These are phyloP conservation scores for Marasmarcha lunaedactyla DNA, from an alignment of 2,888 invertebrate genomes.

Conservation along the genomic window DNA sequence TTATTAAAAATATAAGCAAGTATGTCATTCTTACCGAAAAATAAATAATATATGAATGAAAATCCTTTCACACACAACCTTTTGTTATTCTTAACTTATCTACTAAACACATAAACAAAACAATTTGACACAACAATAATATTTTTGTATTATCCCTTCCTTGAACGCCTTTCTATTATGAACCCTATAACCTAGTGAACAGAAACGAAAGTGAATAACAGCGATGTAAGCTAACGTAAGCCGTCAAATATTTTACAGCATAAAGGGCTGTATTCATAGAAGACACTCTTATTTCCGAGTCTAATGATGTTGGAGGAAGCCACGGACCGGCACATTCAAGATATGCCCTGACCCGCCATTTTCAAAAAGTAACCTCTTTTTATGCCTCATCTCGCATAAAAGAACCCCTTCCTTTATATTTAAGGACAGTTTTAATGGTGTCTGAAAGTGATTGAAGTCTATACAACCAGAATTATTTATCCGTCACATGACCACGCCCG, in stretches of 20 bases:
- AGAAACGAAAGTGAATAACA: too few relatives aligned
- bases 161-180: too few relatives aligned
- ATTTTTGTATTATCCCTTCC: too few relatives aligned
- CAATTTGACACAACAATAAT: too few relatives aligned
- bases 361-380: slow-evolving; percentile 55
- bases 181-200: too few relatives aligned
- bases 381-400: slow-evolving; percentile 44
- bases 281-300: slow-evolving; percentile 35
- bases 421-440: slow-evolving; percentile 48
- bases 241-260: background rate
- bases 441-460: slow-evolving; percentile 29
- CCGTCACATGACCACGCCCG: too few relatives aligned
- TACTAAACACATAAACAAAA: too few relatives aligned
- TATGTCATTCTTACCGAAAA: too few relatives aligned
- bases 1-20: too few relatives aligned
- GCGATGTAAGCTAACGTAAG: background rate
- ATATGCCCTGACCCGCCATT: slow-evolving; percentile 44
- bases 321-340: slow-evolving; percentile 52
- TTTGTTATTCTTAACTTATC: too few relatives aligned
- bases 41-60: too few relatives aligned
- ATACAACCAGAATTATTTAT: slow-evolving; percentile 28
- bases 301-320: slow-evolving; percentile 61
- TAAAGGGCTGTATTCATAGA: slow-evolving; percentile 26
- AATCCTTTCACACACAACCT: too few relatives aligned
- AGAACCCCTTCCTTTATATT: slow-evolving; percentile 51